phyloP scores from a whole-genome alignment of 2,888 invertebrate genomes.

The Cybosia mesomella region DNA sequence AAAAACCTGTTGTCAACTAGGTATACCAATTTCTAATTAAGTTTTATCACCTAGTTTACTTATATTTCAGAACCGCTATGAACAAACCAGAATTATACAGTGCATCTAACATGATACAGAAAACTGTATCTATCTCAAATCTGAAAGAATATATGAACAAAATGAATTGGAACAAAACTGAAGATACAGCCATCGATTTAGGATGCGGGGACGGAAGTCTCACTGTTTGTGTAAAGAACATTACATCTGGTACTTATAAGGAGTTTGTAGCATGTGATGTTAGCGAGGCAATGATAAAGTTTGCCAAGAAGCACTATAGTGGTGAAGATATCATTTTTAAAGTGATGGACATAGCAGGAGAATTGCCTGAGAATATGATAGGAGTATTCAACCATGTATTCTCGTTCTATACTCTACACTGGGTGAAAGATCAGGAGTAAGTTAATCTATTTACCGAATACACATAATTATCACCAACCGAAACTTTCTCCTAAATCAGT shows the following conservation, averaged over 20 bases:
- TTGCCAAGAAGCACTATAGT: constrained; percentile 84
- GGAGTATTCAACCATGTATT: constrained; percentile 45
- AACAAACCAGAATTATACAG: constrained; percentile 89
- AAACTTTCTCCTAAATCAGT: no score
- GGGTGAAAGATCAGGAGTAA: constrained; percentile 44
- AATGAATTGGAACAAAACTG: constrained; percentile 83
- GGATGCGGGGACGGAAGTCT: constrained; percentile 92
- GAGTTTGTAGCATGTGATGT: constrained; percentile 89
- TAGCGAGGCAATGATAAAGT: constrained; percentile 89
- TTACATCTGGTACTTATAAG: constrained; percentile 83
- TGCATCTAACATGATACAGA: constrained; percentile 88
- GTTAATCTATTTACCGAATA: constrained; percentile 11
- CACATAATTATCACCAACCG: no score
- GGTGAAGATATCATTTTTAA: constrained; percentile 58
- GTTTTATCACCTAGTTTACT: neutral
- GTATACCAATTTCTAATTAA: no score
- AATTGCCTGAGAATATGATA: constrained; percentile 37
- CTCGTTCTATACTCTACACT: constrained; percentile 44
- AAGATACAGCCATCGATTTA: constrained; percentile 80
- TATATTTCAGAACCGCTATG: constrained; percentile 44
- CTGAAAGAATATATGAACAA: constrained; percentile 88
- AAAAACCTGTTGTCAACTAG: no score
- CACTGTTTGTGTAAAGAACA: constrained; percentile 84
- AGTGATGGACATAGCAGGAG: constrained; percentile 39
- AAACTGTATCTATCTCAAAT: constrained; percentile 82